Evolutionary conservation across 2,888 invertebrate species (phyloP).

Genomic region (Amiota communis): DNA sequence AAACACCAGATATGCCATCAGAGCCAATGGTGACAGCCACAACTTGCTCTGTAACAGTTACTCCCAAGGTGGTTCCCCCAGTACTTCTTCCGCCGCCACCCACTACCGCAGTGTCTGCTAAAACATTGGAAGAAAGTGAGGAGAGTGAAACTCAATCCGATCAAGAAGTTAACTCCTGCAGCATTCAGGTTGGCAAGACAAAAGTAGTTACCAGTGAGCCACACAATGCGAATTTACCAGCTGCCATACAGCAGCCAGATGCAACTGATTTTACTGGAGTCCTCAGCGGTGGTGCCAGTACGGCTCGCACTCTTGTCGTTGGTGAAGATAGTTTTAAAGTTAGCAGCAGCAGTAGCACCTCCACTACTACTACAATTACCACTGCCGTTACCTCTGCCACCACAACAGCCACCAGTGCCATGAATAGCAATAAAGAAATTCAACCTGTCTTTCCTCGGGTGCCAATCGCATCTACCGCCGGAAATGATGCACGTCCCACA

Average conservation of each 20-base stretch:
- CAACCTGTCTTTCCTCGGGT: conserved; percentile 75
- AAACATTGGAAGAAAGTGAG: conserved; percentile 50
- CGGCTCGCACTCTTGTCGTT: conserved; percentile 74
- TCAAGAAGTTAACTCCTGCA: conserved; percentile 42
- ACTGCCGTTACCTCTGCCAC: conserved; percentile 43
- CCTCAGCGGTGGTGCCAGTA: conserved; percentile 55
- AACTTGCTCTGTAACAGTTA: not conserved
- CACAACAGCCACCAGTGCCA: conserved; percentile 43
- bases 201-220: conserved; percentile 14
- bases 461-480: conserved; percentile 58
- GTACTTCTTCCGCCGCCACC: conserved; percentile 14
- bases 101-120: conserved; percentile 1
- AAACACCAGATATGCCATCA: conserved; percentile 45
- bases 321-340: conserved; percentile 78
- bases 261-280: conserved; percentile 70
- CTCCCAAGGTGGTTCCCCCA: not conserved
- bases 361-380: conserved; percentile 17
- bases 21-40: not conserved
- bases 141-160: conserved; percentile 48
- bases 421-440: conserved; percentile 50
- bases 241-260: conserved; percentile 68
- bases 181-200: not conserved
- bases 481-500: conserved; percentile 81
- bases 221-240: conserved; percentile 62
- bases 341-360: conserved; percentile 65